Evolutionary conservation across 2,797 vertebrate species (phyloP), one percentile per base, ranked within the genome.

Genomic region (Sebastes oblongus): DNA sequence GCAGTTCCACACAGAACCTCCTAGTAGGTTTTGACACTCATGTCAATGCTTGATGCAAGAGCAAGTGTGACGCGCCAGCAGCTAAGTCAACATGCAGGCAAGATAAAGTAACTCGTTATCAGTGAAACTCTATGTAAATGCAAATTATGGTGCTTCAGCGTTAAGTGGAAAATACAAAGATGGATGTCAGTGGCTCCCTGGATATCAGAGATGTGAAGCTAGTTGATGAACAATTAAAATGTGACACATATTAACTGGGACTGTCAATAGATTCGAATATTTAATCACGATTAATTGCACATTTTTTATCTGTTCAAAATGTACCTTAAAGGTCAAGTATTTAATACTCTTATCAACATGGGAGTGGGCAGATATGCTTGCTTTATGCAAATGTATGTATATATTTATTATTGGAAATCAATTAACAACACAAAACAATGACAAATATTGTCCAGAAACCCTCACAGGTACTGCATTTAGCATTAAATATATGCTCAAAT

Each of bases 91-190:
- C 24, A 62, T 10, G 9, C 30, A 71, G 22, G 39, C 22, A 61
- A 16, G 36, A 80, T 25, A 60, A 25, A 55, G 27, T 71, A 42
- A 78, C 30, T 69, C 2, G 3, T 54, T 55, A 59, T 74, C 39
- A 6, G 11, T 76, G 30, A 71, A 78, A 83, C 77, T 69, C 70
- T 4, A 66, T 72, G 46, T 78, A 72, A 78, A 80, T 81, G 69
- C 69, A 86, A 67, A 84, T 80, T 9, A 67, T 8, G 22, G 8
- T 34, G 52, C 65, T 32, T 54, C 8, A 42, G 54, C 14, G 58
- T 29, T 14, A 66, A 64, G 34, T 65, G 24, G 55, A 24, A 67
- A 30, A 67, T 29, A 20, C 64, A 71, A 75, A 54, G 29, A 75
- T 20, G 27, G 22, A 16, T 30, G 9, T 59, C 22, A 52, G 18